A percentile compares a stretch with the other conserved stretches of the same genome.
These are phyloP conservation scores for Nemapogon koenigi DNA, from an alignment of 2,888 invertebrate species.

Conservation along the genomic window DNA sequence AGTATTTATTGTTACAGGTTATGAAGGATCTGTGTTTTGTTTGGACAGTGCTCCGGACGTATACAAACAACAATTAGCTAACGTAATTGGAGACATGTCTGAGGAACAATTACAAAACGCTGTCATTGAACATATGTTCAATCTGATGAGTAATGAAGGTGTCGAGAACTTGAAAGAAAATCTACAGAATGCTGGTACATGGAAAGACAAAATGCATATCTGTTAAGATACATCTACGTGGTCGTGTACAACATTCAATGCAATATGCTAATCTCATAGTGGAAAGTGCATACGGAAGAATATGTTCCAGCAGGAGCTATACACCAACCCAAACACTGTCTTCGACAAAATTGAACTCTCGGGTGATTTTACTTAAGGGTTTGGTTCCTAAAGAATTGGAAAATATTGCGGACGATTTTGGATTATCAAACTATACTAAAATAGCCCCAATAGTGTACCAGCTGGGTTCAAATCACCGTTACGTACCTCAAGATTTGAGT, in stretches of 20 bases:
- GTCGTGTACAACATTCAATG: conserved; percentile 23
- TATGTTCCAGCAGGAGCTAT: conserved; percentile 20
- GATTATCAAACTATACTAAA: conserved; percentile 22
- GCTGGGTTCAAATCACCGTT: conserved; percentile 21
- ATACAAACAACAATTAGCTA: conserved; percentile 21
- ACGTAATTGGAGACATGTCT: conserved; percentile 20
- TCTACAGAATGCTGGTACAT: conserved; percentile 15
- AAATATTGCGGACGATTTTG: conserved; percentile 4
- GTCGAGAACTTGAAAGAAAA: conserved; percentile 13
- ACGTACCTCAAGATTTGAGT: conserved; percentile 21
- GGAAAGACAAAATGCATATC: conserved; percentile 23
- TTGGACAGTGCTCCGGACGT: conserved; percentile 32
- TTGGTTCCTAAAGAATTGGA: conserved; percentile 8
- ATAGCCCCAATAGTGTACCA: conserved; percentile 22
- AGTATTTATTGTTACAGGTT: conserved; percentile 21
- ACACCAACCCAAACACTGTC: conserved; percentile 12
- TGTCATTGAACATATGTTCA: conserved; percentile 29
- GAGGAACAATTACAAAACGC: conserved; percentile 28
- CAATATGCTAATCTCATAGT: conserved; percentile 29
- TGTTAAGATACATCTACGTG: conserved; percentile 22
- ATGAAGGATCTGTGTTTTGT: conserved; percentile 31
- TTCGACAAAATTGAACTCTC: conserved; percentile 22
- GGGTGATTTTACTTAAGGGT: conserved; percentile 24
- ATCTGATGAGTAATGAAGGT: conserved; percentile 22
- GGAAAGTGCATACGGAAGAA: conserved; percentile 21